A percentile compares a stretch with the other conserved stretches of the same genome.
phyloP scores from a whole-genome alignment of 2,113 vertebrate genomes.

The Larimichthys polyactis region DNA sequence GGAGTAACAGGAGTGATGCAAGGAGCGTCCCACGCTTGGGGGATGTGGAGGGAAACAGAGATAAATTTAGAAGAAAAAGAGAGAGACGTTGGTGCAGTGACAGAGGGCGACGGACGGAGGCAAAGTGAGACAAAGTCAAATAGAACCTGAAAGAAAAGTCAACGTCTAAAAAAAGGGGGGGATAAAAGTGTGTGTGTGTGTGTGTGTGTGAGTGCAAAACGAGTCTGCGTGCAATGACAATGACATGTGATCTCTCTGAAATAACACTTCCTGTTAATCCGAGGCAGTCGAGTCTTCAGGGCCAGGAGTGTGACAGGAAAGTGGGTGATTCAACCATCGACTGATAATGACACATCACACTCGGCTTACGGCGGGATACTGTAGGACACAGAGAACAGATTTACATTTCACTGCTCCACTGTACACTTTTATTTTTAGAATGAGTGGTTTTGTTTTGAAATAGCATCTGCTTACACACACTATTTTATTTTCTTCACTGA shows the following conservation, averaged over 20 bases:
- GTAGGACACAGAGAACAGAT: conserved; percentile 27
- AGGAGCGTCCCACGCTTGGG: conserved; percentile 58
- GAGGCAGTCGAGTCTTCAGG: conserved; percentile 20
- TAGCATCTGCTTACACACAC: conserved; percentile 57
- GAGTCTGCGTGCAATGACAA: conserved; percentile 16
- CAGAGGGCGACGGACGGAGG: conserved; percentile 48
- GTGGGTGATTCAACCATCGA: conserved; percentile 2
- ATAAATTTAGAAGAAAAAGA: conserved; percentile 66
- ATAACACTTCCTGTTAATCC: conserved; percentile 34
- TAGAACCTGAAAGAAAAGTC: conserved; percentile 56
- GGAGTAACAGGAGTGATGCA: conserved; percentile 60
- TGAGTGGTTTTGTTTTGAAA: conserved; percentile 56
- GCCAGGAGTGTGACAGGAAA: conserved; percentile 38
- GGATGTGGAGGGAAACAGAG: conserved; percentile 32
- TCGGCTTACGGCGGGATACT: conserved; percentile 1
- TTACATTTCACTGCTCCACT: conserved; percentile 20
- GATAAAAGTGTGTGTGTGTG: conserved; percentile 1
- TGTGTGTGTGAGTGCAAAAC: neutral
- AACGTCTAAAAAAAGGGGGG: conserved; percentile 9
- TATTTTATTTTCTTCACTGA: conserved; percentile 42
- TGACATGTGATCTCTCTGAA: conserved; percentile 24
- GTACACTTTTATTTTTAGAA: conserved; percentile 49
- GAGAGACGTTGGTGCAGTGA: conserved; percentile 42
- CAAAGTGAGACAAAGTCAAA: conserved; percentile 69
- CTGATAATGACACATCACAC: conserved; percentile 32